These are phyloP conservation scores for Minunthozetes semirufus DNA, from an alignment of 2,888 invertebrate genomes.

Conservation along the genomic window DNA sequence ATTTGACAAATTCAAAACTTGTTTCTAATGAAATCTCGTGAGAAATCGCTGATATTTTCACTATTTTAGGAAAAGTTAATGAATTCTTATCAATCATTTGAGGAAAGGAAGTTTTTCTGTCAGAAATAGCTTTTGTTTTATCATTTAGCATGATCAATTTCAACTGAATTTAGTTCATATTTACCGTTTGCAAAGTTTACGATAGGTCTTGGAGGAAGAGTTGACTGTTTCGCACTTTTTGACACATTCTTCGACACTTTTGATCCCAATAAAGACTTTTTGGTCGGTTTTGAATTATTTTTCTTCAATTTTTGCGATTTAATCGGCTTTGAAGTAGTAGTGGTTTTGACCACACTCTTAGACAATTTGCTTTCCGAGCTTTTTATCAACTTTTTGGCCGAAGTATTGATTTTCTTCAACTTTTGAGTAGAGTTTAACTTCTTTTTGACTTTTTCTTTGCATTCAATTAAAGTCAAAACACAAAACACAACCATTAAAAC, in stretches of 20 bases:
- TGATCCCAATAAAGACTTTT: background rate
- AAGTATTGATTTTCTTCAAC: background rate
- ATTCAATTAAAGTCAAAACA: background rate
- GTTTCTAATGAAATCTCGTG: no score
- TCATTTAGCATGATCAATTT: no score
- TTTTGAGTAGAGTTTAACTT: background rate
- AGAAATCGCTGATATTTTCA: no score
- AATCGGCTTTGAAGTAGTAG: background rate
- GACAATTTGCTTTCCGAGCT: background rate
- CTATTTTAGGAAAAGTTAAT: no score
- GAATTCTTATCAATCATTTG: no score
- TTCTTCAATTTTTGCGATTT: background rate
- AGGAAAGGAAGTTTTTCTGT: no score
- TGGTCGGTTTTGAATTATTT: background rate
- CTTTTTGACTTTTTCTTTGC: background rate
- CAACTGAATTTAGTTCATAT: background rate
- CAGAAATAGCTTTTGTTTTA: no score
- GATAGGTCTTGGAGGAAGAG: background rate
- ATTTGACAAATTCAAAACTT: no score
- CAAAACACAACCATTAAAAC: background rate
- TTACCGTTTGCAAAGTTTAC: slow-evolving; percentile 16
- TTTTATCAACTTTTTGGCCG: background rate
- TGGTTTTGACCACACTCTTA: background rate
- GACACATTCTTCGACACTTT: background rate
- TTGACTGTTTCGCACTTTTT: slow-evolving; percentile 5